Conservation (phyloP, 2,113 vertebrate species). For the Nothobranchius furzeri region DNA sequence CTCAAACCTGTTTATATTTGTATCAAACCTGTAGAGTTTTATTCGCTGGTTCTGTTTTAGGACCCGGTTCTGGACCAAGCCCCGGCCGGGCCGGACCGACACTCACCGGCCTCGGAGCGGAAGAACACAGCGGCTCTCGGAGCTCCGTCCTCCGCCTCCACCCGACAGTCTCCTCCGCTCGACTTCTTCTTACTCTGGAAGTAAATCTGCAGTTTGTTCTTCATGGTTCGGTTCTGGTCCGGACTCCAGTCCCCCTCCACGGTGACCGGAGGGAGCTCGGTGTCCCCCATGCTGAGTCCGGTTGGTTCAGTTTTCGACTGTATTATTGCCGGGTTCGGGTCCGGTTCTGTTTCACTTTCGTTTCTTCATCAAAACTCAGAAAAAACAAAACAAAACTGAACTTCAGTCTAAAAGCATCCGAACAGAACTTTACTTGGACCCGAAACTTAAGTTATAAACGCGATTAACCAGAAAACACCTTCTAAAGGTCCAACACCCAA, state of each 20-base stretch:
- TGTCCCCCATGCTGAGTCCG: conserved; percentile 42
- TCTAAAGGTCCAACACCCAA: too few species aligned
- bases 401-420: too few species aligned
- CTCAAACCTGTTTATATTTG: background rate
- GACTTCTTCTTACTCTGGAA: conserved; percentile 85
- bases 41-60: background rate
- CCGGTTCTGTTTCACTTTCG: conserved; percentile 50
- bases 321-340: too few species aligned
- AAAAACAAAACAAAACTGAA: background rate
- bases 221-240: conserved; percentile 21
- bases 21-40: background rate
- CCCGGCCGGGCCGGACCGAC: rapidly evolving
- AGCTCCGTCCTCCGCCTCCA: conserved; percentile 32
- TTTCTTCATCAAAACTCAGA: conserved; percentile 16
- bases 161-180: conserved; percentile 83
- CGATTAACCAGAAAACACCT: too few species aligned
- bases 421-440: too few species aligned
- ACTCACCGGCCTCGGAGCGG: conserved; percentile 67
- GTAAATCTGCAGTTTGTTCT: conserved; percentile 78
- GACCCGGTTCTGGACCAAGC: background rate
- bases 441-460: too few species aligned
- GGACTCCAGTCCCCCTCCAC: conserved; percentile 58
- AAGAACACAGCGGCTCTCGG: conserved; percentile 76
- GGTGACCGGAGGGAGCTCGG: conserved; percentile 26
- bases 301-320: too few species aligned